Evolutionary conservation across 2,888 invertebrate species (phyloP), one percentile per base, ranked within the genome.

Genomic region (Andrena hattorfiana): DNA sequence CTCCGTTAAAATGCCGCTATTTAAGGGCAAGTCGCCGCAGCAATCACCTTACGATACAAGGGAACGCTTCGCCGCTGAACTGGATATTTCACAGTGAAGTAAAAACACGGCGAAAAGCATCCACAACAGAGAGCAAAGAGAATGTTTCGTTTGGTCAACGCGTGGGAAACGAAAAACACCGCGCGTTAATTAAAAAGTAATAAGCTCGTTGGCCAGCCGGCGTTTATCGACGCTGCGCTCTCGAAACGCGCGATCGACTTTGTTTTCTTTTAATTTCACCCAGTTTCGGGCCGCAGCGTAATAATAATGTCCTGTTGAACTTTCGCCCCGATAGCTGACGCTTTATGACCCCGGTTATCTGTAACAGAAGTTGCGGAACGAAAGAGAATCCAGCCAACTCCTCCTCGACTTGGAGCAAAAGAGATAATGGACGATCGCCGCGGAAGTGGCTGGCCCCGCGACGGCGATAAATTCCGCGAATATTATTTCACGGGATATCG

Each of bases 261-360:
- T 88, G 88, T 88, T 88, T 88, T 88, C 87, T 88, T 88, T 88
- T 87, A 84, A 88, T 88, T 85, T 87, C 85, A 88, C 88, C 85
- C 83, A 88, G 85, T 88, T 88, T 88, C 72, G 81, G 49, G 42
- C 26, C 54, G 66, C 71, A 60, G 76, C 83, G 78, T 75, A 83
- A 84, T 87, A 88, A 88, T 84, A 88, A 81, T 83, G 87, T 81
- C 77, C 60, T 77, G 82, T 76, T 69, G 68, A 83, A 86, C 83
- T 84, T 80, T 81, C 73, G 59, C 54, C 70, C 77, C 63, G 81
- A 86, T 80, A 86, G 71, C 79, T 68, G 60, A 48, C 63, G 71
- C 30, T 83, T 77, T 81, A 83, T 72, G 79, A 77, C 30, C 28
- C 59, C 66, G 67, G 81, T 85, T 87, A 85, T 86, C 83, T 63